Evolutionary conservation across 2,888 invertebrate species (phyloP), one percentile per base, ranked within the genome.

Genomic region (Drosophila setosimentum): DNA sequence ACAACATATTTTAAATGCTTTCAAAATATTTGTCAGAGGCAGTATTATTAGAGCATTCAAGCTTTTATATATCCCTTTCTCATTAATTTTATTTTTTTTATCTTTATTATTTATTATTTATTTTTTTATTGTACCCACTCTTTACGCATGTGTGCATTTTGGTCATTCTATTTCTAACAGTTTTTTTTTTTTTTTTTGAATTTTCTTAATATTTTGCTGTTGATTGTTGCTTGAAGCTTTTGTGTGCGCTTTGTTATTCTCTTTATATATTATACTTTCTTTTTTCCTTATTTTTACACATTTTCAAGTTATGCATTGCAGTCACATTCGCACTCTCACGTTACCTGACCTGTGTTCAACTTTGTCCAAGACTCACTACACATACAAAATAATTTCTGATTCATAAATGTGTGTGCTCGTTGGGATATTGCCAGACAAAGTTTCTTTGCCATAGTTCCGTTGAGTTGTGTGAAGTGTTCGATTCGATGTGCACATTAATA

Each of bases 101-200:
- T 58, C 54, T 33, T 21, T 29, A 29, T 29, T 33, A 11, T 32
- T 10, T 10, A 0, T 13, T n/a, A n/a, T n/a, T n/a, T n/a, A n/a
- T 51, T 70, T 81, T 68, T 27, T 67, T 68, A 54, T 30, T 24
- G 11, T 59, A 37, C 68, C 72, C 76, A 30, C 66, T 62, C 62
- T 87, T 85, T 65, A 82, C 85, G 85, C 85, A 89, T 89, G 89
- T 85, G 85, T 82, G 85, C 87, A 60, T 76, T 80, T 87, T 32
- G 60, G 64, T 73, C 67, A 63, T 86, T 73, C 63, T 55, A 72
- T 69, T 75, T 84, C 68, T 60, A 68, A 51, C 51, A 68, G 50
- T 73, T 74, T 73, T 63, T 65, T 80, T 77, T 66, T 80, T 72
- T 73, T 85, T 77, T 82, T 65, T 80, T 77, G 68, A 82, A 73